Conservation (phyloP, 2,888 invertebrate genomes). For the Nemapogon koenigi region DNA sequence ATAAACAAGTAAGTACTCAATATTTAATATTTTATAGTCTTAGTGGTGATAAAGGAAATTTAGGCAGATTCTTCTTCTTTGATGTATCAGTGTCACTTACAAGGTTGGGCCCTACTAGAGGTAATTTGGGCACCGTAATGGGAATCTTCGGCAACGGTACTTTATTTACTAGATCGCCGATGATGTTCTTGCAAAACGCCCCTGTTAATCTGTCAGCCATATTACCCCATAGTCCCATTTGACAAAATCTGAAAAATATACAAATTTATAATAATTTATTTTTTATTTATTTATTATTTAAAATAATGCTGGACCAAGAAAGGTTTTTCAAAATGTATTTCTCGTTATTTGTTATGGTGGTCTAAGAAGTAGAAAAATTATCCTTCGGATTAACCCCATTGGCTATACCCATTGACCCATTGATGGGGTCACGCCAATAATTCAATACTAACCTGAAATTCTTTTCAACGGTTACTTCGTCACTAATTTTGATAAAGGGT, state of each 20-base stretch:
- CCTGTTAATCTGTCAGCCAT: slow-evolving; percentile 64
- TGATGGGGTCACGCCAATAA: too few relatives aligned
- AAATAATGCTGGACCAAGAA: too few relatives aligned
- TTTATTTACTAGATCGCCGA: slow-evolving; percentile 31
- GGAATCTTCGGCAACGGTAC: slow-evolving; percentile 17
- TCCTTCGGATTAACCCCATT: too few relatives aligned
- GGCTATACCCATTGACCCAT: too few relatives aligned
- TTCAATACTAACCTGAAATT: slow-evolving; percentile 36
- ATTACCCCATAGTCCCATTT: slow-evolving; percentile 74
- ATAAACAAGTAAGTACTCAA: too few relatives aligned
- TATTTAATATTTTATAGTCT: too few relatives aligned
- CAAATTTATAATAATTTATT: too few relatives aligned
- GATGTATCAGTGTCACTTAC: background rate
- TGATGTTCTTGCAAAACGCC: slow-evolving; percentile 52
- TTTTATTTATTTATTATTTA: too few relatives aligned
- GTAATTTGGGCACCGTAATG: slow-evolving; percentile 17
- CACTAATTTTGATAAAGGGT: slow-evolving; percentile 37
- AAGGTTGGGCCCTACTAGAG: background rate
- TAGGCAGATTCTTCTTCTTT: slow-evolving; percentile 1
- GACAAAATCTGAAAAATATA: slow-evolving; percentile 64
- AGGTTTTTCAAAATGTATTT: too few relatives aligned
- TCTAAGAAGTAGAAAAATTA: too few relatives aligned
- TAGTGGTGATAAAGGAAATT: too few relatives aligned
- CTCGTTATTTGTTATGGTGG: too few relatives aligned
- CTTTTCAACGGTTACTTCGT: slow-evolving; percentile 34